Conservation (phyloP, 2,888 invertebrate species). For the Melieria picta region DNA sequence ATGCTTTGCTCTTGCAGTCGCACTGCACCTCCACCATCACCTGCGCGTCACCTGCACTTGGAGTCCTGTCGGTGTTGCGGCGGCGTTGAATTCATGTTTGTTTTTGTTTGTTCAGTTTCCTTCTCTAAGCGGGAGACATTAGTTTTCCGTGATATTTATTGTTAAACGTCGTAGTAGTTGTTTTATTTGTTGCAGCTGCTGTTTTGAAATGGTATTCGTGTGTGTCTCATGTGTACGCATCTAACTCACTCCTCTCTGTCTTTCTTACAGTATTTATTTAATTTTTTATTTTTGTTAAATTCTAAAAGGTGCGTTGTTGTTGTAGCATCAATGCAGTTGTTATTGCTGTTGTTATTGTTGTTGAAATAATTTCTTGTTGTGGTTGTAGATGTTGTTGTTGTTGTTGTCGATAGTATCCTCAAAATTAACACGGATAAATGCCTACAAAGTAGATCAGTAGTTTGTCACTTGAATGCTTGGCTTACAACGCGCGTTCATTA, state of each 20-base stretch:
- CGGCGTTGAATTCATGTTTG: too few relatives aligned
- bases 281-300: conserved; percentile 39
- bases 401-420: conserved; percentile 57
- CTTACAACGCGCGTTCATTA: too few relatives aligned
- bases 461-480: conserved; percentile 7
- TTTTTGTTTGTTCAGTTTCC: too few relatives aligned
- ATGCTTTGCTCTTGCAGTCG: too few relatives aligned
- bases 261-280: conserved; percentile 24
- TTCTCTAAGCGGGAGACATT: too few relatives aligned
- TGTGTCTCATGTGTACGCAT: conserved; percentile 4
- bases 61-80: too few relatives aligned
- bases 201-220: neutral
- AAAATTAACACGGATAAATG: conserved; percentile 67
- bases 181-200: conserved; percentile 28
- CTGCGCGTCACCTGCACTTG: too few relatives aligned
- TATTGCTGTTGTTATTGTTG: conserved; percentile 45
- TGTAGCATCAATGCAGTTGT: conserved; percentile 49
- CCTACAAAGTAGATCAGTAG: conserved; percentile 50
- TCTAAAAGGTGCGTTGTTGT: conserved; percentile 40
- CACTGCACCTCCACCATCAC: too few relatives aligned
- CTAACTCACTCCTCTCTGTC: neutral
- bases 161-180: neutral
- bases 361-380: conserved; percentile 37
- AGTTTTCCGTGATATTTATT: too few relatives aligned
- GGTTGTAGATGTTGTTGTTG: conserved; percentile 47